phyloP scores from a whole-genome alignment of 2,888 invertebrate species.

The Microchrysa polita region DNA sequence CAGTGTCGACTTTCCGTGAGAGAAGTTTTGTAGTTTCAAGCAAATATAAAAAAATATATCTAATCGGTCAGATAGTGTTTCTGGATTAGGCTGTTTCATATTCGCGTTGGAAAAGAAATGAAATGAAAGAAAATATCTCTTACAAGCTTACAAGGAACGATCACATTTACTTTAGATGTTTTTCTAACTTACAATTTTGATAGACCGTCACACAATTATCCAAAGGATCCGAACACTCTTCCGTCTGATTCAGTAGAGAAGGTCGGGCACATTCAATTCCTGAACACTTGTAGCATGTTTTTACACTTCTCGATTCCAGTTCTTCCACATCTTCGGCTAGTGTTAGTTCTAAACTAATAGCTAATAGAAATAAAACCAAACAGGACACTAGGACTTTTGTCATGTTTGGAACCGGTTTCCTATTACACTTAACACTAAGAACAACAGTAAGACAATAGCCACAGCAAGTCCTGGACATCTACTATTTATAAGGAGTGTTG shows the following conservation, averaged over 20 bases:
- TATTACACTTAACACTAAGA: too few relatives aligned
- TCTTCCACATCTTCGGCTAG: not conserved
- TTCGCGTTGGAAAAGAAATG: too few relatives aligned
- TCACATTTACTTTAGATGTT: not conserved
- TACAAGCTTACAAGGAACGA: not conserved
- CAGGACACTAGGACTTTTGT: not conserved
- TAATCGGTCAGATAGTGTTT: too few relatives aligned
- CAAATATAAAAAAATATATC: too few relatives aligned
- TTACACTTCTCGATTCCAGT: not conserved
- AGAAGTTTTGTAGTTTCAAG: too few relatives aligned
- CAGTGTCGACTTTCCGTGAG: too few relatives aligned
- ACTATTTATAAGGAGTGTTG: too few relatives aligned
- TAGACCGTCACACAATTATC: slow-evolving; percentile 61
- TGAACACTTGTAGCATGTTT: slow-evolving; percentile 56
- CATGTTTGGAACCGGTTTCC: not conserved
- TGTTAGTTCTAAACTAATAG: not conserved
- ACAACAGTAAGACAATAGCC: too few relatives aligned
- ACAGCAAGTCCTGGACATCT: too few relatives aligned
- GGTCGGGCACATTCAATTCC: slow-evolving; percentile 59
- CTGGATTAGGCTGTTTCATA: too few relatives aligned
- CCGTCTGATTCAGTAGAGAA: slow-evolving; percentile 50
- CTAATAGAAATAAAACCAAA: not conserved
- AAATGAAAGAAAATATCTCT: not conserved
- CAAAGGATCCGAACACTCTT: slow-evolving; percentile 56
- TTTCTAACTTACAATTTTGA: slow-evolving; percentile 56